Evolutionary conservation across 2,797 vertebrate species (phyloP).

Genomic region (Pampus argenteus): DNA sequence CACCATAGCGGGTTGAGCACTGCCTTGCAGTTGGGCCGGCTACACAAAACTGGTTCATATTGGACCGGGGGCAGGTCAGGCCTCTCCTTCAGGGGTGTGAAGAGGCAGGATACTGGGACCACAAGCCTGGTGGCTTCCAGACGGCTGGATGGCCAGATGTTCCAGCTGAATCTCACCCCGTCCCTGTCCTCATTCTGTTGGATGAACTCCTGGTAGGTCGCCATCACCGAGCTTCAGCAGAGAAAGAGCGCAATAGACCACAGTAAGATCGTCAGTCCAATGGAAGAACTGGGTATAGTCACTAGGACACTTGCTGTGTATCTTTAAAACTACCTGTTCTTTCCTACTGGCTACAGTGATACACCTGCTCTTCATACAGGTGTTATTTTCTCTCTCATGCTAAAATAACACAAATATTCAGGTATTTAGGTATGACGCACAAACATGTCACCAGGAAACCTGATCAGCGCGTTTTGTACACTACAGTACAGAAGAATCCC

Average conservation of each 20-base stretch:
- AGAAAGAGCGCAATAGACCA: constrained; percentile 15
- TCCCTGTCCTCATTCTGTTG: constrained; percentile 98
- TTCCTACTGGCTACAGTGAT: neutral
- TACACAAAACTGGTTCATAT: constrained; percentile 96
- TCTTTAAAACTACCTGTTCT: neutral
- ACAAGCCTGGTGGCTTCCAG: constrained; percentile 96
- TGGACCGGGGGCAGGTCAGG: constrained; percentile 94
- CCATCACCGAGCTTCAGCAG: constrained; percentile 81
- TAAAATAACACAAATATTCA: constrained; percentile 46
- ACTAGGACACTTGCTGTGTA: neutral
- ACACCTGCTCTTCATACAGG: constrained; percentile 40
- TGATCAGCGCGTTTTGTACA: constrained; percentile 53
- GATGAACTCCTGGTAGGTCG: constrained; percentile 97
- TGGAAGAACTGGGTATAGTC: neutral
- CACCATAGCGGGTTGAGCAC: constrained; percentile 98
- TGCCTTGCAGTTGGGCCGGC: constrained; percentile 93
- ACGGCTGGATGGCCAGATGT: constrained; percentile 97
- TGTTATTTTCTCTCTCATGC: neutral
- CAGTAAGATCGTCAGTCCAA: constrained; percentile 4
- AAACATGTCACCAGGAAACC: constrained; percentile 52
- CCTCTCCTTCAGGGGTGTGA: constrained; percentile 94
- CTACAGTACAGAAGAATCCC: constrained; percentile 18
- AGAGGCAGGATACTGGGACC: constrained; percentile 95
- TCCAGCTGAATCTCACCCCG: constrained; percentile 98
- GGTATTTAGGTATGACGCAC: constrained; percentile 52